phyloP scores from a whole-genome alignment of 2,888 invertebrate species.

The Stenotaenia linearis region DNA sequence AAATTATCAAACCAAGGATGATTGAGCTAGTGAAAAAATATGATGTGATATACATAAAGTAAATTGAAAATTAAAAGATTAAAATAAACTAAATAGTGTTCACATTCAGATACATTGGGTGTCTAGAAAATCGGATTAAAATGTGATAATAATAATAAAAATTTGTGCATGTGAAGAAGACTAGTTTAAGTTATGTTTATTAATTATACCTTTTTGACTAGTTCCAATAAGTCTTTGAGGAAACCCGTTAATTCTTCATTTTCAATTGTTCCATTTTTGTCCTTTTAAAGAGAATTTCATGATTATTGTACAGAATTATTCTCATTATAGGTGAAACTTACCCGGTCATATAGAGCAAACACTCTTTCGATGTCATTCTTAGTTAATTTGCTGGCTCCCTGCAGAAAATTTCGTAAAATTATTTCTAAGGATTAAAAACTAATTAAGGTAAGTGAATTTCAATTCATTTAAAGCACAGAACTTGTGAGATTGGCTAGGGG shows the following conservation, averaged over 20 bases:
- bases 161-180: no score
- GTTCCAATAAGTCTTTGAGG: constrained; percentile 81
- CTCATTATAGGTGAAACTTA: constrained; percentile 53
- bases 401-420: constrained; percentile 41
- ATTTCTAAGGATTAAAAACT: neutral
- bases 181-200: no score
- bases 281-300: constrained; percentile 49
- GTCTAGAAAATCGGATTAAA: no score
- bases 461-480: neutral
- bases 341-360: constrained; percentile 84
- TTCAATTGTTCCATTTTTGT: constrained; percentile 88
- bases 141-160: no score
- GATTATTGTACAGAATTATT: neutral
- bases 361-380: constrained; percentile 89
- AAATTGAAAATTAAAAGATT: no score
- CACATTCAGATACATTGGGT: no score
- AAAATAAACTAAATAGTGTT: no score
- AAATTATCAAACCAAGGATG: no score
- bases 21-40: no score
- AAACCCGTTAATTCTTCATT: constrained; percentile 89
- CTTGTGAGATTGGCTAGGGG: no score
- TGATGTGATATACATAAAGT: no score
- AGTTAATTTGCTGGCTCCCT: constrained; percentile 84
- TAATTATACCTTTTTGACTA: constrained; percentile 73
- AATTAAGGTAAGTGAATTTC: neutral